These are phyloP conservation scores for Cyprinella venusta DNA, from an alignment of 2,797 vertebrate species.

Conservation along the genomic window DNA sequence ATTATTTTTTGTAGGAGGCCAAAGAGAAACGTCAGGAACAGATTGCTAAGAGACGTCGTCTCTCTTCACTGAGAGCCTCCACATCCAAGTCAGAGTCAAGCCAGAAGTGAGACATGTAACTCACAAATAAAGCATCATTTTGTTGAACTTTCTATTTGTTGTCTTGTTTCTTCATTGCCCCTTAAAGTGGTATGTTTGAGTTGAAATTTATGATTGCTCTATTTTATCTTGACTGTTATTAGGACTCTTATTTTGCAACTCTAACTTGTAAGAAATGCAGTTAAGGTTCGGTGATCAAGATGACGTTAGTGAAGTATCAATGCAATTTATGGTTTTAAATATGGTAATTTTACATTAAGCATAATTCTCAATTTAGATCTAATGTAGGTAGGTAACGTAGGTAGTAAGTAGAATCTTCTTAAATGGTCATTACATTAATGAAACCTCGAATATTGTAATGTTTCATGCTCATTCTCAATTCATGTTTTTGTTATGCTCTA, in stretches of 20 bases:
- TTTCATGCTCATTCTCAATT: not conserved
- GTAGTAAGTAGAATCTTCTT: not conserved
- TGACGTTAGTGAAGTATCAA: not conserved
- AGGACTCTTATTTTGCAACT: too few species aligned
- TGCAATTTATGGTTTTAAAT: not conserved
- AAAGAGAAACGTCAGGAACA: conserved; percentile 98
- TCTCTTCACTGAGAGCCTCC: conserved; percentile 96
- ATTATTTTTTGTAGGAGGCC: conserved; percentile 85
- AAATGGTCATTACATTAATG: not conserved
- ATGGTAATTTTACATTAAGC: too few species aligned
- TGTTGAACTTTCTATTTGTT: conserved; percentile 42
- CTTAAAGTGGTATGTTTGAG: not conserved
- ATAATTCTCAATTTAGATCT: not conserved
- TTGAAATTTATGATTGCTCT: not conserved
- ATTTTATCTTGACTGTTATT: not conserved
- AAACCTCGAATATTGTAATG: too few species aligned
- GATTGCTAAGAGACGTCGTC: conserved; percentile 96
- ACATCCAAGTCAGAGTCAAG: conserved; percentile 98
- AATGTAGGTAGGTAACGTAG: too few species aligned
- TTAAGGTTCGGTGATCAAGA: not conserved
- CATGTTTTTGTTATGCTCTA: not conserved
- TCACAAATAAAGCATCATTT: conserved; percentile 63
- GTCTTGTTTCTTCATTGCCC: conserved; percentile 8
- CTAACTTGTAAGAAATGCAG: not conserved
- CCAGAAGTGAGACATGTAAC: conserved; percentile 87